Evolutionary conservation across 2,113 vertebrate species (phyloP).

Genomic region (Alligator sinensis): DNA sequence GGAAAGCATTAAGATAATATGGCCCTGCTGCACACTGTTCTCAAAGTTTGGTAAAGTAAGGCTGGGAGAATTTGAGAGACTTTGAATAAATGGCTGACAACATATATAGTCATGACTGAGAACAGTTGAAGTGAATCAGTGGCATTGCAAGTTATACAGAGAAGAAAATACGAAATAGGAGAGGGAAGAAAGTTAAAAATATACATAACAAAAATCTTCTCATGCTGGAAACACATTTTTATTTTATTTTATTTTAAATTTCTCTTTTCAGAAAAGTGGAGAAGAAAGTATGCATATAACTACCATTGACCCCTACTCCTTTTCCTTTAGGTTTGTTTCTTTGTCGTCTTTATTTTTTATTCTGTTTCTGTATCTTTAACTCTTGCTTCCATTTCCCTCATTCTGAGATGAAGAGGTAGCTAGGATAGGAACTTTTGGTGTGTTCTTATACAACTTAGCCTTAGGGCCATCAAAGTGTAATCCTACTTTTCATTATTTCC

Average conservation of each 20-base stretch:
- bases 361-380: not conserved
- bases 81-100: constrained; percentile 13
- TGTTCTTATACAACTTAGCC: not conserved
- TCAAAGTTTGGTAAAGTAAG: not conserved
- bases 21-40: not conserved
- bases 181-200: not conserved
- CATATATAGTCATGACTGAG: not conserved
- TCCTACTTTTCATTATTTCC: not conserved
- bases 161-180: not conserved
- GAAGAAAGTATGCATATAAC: not conserved
- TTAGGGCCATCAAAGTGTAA: not conserved
- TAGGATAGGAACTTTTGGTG: not conserved
- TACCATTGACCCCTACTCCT: not conserved
- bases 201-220: not conserved
- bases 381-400: not conserved
- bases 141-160: not conserved
- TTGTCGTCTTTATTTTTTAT: not conserved
- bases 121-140: not conserved
- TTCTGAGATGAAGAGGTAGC: not conserved
- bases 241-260: not conserved
- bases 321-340: not conserved
- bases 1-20: not conserved
- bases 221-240: not conserved
- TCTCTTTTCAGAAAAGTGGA: not conserved
- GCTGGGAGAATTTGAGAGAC: constrained; percentile 8